Conservation (phyloP, 1,140 invertebrate genomes). For the Leptopilina boulardi region DNA sequence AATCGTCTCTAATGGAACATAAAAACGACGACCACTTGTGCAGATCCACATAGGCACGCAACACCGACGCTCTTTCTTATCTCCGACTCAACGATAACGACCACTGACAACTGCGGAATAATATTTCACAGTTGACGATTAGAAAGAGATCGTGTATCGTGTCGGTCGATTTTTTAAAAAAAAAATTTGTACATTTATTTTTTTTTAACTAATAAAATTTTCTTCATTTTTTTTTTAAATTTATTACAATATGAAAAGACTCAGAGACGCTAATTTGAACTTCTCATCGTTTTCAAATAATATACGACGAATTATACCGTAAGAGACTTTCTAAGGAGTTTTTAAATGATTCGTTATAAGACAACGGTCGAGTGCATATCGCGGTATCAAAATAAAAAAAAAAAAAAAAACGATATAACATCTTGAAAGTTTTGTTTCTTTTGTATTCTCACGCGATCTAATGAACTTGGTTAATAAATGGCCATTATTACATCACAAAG, state of each 20-base stretch:
- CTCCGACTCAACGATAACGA: conserved; percentile 18
- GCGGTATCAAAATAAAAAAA: not conserved
- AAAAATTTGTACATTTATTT: conserved; percentile 1
- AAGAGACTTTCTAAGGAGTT: conserved; percentile 33
- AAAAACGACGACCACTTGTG: not conserved
- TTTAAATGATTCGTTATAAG: not conserved
- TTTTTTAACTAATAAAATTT: too few species aligned
- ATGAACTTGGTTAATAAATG: conserved; percentile 27
- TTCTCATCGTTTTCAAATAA: conserved; percentile 34
- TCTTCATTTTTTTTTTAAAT: too few species aligned
- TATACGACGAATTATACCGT: conserved; percentile 31
- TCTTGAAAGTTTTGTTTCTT: conserved; percentile 31
- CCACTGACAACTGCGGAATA: conserved; percentile 30
- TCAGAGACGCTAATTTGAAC: conserved; percentile 25
- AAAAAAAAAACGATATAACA: not conserved
- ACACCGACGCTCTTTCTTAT: conserved; percentile 22
- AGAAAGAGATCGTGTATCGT: conserved; percentile 17
- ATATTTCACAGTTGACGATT: conserved; percentile 29
- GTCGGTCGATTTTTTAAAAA: conserved; percentile 18
- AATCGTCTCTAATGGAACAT: conserved; percentile 15
- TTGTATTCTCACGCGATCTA: conserved; percentile 33
- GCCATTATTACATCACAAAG: conserved; percentile 20
- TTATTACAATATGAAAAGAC: conserved; percentile 32
- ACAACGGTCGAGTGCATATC: conserved; percentile 32
- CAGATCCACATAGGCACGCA: not conserved